Evolutionary conservation across 2,888 invertebrate species (phyloP), one percentile per base, ranked within the genome.

Genomic region (Sesia apiformis): DNA sequence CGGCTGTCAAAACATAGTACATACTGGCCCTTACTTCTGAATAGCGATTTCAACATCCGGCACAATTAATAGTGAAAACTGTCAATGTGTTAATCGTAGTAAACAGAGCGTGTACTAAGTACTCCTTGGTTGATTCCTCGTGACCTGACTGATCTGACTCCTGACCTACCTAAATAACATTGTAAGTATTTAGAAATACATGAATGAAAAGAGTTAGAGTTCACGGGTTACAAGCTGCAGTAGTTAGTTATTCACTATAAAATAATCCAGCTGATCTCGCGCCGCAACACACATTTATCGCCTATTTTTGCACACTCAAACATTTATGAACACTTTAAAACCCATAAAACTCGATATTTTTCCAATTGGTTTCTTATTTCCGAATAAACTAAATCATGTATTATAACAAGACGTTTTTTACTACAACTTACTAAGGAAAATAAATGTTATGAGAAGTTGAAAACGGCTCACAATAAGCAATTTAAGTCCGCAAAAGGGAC

Each of bases 1-100:
- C 77, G 81, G 72, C 76, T 84, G 87, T 87, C 87, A 85, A 82
- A 84, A 78, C 74, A 77, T 67, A 72, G 67, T 72, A 68, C 67
- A 67, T 8, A 46, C n/a, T 23, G 7, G 46, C 46, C 23, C 23
- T 5, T 46, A 46, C 8, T 46, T 46, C 23, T n/a, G 46, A 46
- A 46, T 23, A 8, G 46, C 5, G 46, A 46, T n/a, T 46, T 46
- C 8, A 23, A 46, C 7, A 46, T 46, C 46, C 46, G 46, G 46
- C 46, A 46, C 46, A 46, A 23, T 46, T 46, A 8, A 8, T 46
- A 46, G 4, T n/a, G 4, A 46, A 46, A 46, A 46, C n/a, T 46
- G 46, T 4, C 7, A 23, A 46, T n/a, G 8, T 23, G 23, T n/a
- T 23, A 23, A 23, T 23, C 23, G 23, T 23, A 58, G 54, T 63